Percentiles rank a stretch among this genome's conserved stretches.
These are phyloP conservation scores for Dione vanillae DNA, from an alignment of 2,888 invertebrate genomes.

Conservation along the genomic window DNA sequence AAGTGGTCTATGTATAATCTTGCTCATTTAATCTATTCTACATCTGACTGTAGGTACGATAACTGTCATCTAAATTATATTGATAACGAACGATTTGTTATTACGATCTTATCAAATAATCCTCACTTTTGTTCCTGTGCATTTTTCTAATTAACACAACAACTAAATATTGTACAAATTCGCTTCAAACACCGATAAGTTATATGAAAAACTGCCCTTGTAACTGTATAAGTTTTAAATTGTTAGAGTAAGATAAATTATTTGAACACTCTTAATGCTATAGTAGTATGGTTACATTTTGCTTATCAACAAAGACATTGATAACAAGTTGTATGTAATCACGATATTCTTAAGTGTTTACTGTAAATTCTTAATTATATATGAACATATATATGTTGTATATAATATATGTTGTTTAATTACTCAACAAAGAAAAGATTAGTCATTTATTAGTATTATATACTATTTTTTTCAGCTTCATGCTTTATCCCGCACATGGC, in stretches of 20 bases:
- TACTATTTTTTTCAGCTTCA: background rate
- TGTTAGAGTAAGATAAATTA: background rate
- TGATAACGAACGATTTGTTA: constrained; percentile 7
- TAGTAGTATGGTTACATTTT: background rate
- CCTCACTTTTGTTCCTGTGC: constrained; percentile 61
- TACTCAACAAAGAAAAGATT: background rate
- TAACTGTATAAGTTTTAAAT: constrained; percentile 1
- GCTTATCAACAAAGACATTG: background rate
- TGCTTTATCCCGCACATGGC: no score
- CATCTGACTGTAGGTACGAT: background rate
- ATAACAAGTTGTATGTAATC: background rate
- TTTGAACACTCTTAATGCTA: background rate
- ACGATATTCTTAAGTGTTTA: background rate
- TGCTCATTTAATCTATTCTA: background rate
- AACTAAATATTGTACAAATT: background rate
- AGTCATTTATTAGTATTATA: background rate
- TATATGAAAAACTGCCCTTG: constrained; percentile 26
- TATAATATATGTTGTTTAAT: no score
- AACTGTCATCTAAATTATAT: constrained; percentile 13
- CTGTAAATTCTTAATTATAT: background rate
- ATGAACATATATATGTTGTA: no score
- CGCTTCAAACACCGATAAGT: constrained; percentile 38
- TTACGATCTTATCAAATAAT: constrained; percentile 56
- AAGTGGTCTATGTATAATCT: background rate
- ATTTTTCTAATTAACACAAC: constrained; percentile 48